Percentiles rank a stretch among this genome's conserved stretches.
Evolutionary conservation across 2,797 vertebrate genomes (phyloP).

Genomic region (Lithobates sylvaticus): DNA sequence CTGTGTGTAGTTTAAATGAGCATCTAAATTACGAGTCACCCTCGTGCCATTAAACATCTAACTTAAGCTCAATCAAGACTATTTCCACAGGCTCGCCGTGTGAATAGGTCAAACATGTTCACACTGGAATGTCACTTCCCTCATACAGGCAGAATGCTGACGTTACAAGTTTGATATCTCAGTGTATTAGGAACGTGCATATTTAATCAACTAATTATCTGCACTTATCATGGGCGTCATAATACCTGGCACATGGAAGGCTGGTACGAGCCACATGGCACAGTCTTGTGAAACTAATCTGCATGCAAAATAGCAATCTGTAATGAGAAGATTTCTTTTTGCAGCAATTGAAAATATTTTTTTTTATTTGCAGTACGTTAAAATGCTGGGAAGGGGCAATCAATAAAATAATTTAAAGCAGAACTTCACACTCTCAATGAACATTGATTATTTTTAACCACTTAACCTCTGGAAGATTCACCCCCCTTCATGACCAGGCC

Average conservation of each 20-base stretch:
- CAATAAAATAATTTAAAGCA: too few species aligned
- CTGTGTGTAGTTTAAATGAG: too few species aligned
- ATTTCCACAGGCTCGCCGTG: not conserved
- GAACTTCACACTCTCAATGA: too few species aligned
- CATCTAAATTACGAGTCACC: not conserved
- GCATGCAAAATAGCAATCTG: not conserved
- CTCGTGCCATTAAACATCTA: not conserved
- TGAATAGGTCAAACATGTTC: not conserved
- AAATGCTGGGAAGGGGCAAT: too few species aligned
- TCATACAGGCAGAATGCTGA: not conserved
- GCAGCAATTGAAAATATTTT: too few species aligned
- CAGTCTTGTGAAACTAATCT: not conserved
- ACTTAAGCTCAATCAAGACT: not conserved
- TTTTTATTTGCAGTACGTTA: too few species aligned
- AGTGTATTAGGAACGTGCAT: not conserved
- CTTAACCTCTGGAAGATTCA: too few species aligned
- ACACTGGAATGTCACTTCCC: too few species aligned
- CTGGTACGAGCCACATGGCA: conserved; percentile 11
- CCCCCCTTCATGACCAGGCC: too few species aligned
- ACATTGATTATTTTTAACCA: too few species aligned
- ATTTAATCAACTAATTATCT: not conserved
- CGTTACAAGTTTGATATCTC: not conserved
- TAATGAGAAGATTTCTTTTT: too few species aligned
- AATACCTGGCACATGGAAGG: conserved; percentile 22
- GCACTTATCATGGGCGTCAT: not conserved